phyloP scores from a whole-genome alignment of 2,113 vertebrate genomes.

The Heteronetta atricapilla region DNA sequence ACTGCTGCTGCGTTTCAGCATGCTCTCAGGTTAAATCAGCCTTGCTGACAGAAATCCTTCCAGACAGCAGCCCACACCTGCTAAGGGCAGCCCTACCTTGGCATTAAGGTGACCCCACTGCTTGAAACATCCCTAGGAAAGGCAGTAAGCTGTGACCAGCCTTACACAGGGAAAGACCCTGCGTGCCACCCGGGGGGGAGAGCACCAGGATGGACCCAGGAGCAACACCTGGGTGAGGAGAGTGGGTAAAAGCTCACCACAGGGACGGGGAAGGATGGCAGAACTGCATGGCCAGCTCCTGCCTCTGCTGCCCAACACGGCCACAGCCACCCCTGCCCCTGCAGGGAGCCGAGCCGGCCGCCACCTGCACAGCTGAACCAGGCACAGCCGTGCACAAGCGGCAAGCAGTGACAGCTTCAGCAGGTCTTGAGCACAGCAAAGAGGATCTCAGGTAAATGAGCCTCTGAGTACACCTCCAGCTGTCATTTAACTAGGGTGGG shows the following conservation, averaged over 20 bases:
- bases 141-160: background rate
- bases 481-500: background rate
- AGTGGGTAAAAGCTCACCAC: background rate
- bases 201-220: background rate
- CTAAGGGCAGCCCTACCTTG: background rate
- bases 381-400: background rate
- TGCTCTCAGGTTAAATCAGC: background rate
- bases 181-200: background rate
- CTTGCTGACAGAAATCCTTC: background rate
- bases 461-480: background rate
- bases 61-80: background rate
- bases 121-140: background rate
- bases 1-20: background rate
- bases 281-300: accelerated
- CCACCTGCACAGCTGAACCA: background rate
- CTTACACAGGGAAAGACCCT: background rate
- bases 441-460: accelerated
- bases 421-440: background rate
- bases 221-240: background rate
- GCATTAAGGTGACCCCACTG: background rate
- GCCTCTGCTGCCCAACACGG: background rate
- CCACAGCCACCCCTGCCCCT: background rate
- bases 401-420: background rate
- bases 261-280: background rate
- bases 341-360: background rate